Evolutionary conservation across 2,888 invertebrate genomes (phyloP).

Genomic region (Protula sp.): DNA sequence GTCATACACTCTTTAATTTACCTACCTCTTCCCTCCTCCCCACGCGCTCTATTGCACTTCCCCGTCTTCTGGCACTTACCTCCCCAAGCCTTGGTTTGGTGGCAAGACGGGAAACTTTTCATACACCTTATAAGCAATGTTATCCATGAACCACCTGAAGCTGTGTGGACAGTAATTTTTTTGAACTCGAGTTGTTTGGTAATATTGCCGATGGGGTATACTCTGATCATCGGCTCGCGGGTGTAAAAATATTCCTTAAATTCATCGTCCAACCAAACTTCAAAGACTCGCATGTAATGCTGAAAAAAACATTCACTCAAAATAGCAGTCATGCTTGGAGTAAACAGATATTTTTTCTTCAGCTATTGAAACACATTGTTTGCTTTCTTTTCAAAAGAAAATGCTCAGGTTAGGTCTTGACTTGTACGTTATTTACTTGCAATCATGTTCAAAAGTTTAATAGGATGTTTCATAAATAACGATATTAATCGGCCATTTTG

Average conservation of each 20-base stretch:
- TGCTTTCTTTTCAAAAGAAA: too few relatives aligned
- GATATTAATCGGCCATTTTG: too few relatives aligned
- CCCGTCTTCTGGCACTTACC: slow-evolving; percentile 57
- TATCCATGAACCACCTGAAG: slow-evolving; percentile 95
- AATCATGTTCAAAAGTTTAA: too few relatives aligned
- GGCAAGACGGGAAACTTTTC: slow-evolving; percentile 92
- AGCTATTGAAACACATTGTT: too few relatives aligned
- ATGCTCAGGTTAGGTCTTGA: too few relatives aligned
- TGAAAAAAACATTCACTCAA: too few relatives aligned
- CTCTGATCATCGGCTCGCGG: slow-evolving; percentile 56
- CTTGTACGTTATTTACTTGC: too few relatives aligned
- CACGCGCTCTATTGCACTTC: too few relatives aligned
- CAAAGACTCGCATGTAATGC: slow-evolving; percentile 94
- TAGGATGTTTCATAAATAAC: too few relatives aligned
- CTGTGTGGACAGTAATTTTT: slow-evolving; percentile 78
- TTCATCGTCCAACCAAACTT: slow-evolving; percentile 97
- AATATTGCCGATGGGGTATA: slow-evolving; percentile 45
- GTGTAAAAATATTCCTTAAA: slow-evolving; percentile 97
- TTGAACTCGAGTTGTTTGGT: slow-evolving; percentile 74
- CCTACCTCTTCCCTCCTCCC: too few relatives aligned
- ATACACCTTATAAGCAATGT: slow-evolving; percentile 85
- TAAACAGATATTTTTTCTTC: background rate
- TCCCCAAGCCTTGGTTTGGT: slow-evolving; percentile 91
- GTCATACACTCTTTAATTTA: too few relatives aligned
- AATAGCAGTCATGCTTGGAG: background rate